Base-by-base conservation (phyloP, 2,113 vertebrate species). In the Etia nguti region DNA sequence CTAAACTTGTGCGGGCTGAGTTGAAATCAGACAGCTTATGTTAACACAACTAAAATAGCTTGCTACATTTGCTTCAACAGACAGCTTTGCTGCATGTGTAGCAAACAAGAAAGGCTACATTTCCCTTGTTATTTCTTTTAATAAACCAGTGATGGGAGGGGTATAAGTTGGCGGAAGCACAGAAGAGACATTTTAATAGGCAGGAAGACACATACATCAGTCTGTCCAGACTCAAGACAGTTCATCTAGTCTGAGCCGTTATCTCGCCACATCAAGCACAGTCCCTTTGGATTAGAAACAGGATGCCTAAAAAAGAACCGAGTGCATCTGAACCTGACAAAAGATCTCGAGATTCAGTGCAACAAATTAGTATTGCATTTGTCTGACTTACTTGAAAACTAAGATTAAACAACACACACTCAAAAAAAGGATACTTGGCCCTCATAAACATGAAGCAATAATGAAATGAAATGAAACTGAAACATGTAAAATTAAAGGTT, bases 201-300 rank as follows among this genome's bases (percentile, higher is more conserved):
- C 82, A 83, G 88, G 88, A 90, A 92, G 84, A 87, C 48, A 38
- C 85, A 88, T 77, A 22, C 89, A 93, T 93, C 91, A 83, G 86
- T 65, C 73, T 91, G 88, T 92, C 88, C 88, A 83, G 90, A 90
- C 92, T 41, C 31, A 89, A 90, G 90, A 93, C 84, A 77, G 79
- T 34, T 92, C 59, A 92, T 93, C 94, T 92, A 93, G 92, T 95
- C 94, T 94, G 90, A 41, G 86, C 46, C 41, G 20, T 90, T 95
- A 95, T 95, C 93, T 77, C 10, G 2, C 6, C 11, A 34, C 89
- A 90, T 94, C 84, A 75, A 75, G 50, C 43, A 57, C 43, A 15
- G 70, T 81, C 89, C 68, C 90, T 65, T 43, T 48, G 84, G 92
- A 56, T 54, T 36, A 68, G 85, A 89, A 92, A 93, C 89, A 92